phyloP scores from a whole-genome alignment of 2,888 invertebrate genomes.

The Chymomyza amoena region DNA sequence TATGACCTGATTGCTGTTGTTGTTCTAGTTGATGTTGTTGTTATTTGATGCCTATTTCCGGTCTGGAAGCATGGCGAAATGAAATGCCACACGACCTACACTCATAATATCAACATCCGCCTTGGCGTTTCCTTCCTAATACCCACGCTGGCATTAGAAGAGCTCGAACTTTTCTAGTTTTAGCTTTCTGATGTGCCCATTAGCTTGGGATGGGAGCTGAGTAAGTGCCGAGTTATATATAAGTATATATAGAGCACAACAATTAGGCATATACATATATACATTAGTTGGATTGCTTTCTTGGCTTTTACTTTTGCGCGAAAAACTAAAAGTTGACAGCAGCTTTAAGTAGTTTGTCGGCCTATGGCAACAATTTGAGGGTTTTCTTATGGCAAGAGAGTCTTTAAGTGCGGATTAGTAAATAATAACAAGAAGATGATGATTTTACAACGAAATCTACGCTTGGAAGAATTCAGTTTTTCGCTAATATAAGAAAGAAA shows the following conservation, averaged over 20 bases:
- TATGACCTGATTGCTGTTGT: conserved; percentile 8
- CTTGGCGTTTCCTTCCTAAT: conserved; percentile 31
- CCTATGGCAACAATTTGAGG: conserved; percentile 13
- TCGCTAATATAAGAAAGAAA: too few species aligned
- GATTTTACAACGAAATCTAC: too few species aligned
- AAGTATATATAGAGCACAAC: neutral
- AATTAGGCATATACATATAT: neutral
- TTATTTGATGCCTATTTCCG: conserved; percentile 44
- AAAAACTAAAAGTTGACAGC: too few species aligned
- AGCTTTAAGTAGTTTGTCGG: neutral
- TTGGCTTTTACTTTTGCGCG: neutral
- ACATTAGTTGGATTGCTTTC: neutral
- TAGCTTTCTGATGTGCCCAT: neutral
- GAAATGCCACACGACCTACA: conserved; percentile 4
- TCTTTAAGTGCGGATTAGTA: too few species aligned
- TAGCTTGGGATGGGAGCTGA: neutral
- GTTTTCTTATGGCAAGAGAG: too few species aligned
- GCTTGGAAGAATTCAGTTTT: too few species aligned
- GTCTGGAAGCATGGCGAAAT: conserved; percentile 7
- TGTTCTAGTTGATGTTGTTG: conserved; percentile 22
- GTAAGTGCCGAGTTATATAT: neutral
- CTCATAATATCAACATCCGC: conserved; percentile 41
- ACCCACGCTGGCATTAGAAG: conserved; percentile 1
- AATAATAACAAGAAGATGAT: too few species aligned
- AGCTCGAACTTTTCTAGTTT: neutral